A percentile compares a stretch with the other conserved stretches of the same genome.
Conservation (phyloP, 2,888 invertebrate species). For the Silvanus unidentatus region DNA sequence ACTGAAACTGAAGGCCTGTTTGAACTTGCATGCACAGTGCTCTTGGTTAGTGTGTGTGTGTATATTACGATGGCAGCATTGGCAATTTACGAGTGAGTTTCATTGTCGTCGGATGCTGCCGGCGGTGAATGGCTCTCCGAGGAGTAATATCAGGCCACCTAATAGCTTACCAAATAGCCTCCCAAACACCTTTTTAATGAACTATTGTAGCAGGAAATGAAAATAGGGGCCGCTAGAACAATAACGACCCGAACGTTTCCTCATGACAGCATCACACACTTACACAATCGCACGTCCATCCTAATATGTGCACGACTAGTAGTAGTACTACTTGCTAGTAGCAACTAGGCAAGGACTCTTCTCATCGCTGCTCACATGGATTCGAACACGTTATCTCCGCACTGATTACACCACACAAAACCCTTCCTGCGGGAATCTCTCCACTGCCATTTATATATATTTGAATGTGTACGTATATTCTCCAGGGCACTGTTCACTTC, state of each 20-base stretch:
- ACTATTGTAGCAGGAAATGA: conserved; percentile 54
- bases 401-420: conserved; percentile 25
- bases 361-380: conserved; percentile 24
- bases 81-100: conserved; percentile 47
- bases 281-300: conserved; percentile 16
- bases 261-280: conserved; percentile 13
- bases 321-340: too few relatives aligned
- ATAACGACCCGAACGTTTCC: conserved; percentile 32
- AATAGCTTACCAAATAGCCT: conserved; percentile 65
- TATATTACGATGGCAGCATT: conserved; percentile 23
- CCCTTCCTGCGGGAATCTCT: conserved; percentile 31
- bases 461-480: conserved; percentile 19
- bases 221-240: conserved; percentile 44
- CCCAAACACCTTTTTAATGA: conserved; percentile 71
- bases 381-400: conserved; percentile 23
- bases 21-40: too few relatives aligned
- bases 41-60: too few relatives aligned
- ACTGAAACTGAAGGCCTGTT: too few relatives aligned
- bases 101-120: conserved; percentile 47
- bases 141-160: conserved; percentile 54
- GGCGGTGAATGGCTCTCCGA: conserved; percentile 48
- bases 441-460: too few relatives aligned
- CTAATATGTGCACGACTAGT: too few relatives aligned
- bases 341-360: too few relatives aligned
- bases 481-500: conserved; percentile 32